Conservation (phyloP, 2,113 vertebrate species). For the Stercorarius parasiticus region DNA sequence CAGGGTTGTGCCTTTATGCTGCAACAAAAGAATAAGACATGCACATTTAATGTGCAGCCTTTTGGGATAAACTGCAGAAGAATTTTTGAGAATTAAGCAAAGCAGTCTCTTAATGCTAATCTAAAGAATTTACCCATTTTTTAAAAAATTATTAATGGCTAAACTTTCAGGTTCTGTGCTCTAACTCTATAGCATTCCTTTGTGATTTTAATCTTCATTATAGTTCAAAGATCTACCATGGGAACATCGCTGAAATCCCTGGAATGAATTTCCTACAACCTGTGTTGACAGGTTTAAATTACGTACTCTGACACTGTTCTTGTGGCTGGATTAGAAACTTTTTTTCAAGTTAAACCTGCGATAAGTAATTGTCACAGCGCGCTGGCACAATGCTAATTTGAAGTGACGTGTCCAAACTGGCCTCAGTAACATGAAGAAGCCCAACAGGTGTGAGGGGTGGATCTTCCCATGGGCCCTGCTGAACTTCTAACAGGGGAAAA, state of each 20-base stretch:
- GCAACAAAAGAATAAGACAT: neutral
- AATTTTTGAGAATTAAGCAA: neutral
- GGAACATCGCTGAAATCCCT: constrained; percentile 63
- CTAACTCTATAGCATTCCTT: constrained; percentile 39
- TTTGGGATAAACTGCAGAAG: neutral
- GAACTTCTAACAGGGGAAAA: constrained; percentile 83
- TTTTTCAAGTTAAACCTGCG: constrained; percentile 77
- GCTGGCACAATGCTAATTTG: constrained; percentile 79
- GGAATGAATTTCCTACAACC: constrained; percentile 70
- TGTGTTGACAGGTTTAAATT: constrained; percentile 81
- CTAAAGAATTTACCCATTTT: neutral
- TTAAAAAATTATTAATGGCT: neutral
- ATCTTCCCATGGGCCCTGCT: constrained; percentile 79
- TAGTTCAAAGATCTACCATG: constrained; percentile 50
- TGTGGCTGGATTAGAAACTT: constrained; percentile 82
- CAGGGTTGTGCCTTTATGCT: neutral
- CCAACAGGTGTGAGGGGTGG: constrained; percentile 88
- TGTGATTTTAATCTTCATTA: constrained; percentile 51
- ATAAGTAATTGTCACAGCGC: constrained; percentile 85
- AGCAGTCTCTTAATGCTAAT: neutral
- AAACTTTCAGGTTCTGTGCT: neutral
- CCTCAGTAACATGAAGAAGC: constrained; percentile 81
- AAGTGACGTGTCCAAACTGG: constrained; percentile 80
- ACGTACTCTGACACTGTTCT: constrained; percentile 81
- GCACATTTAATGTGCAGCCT: neutral